Percentiles rank a stretch among this genome's conserved stretches.
These are phyloP conservation scores for Manacus vitellinus DNA, from an alignment of 2,113 vertebrate genomes.

Conservation along the genomic window DNA sequence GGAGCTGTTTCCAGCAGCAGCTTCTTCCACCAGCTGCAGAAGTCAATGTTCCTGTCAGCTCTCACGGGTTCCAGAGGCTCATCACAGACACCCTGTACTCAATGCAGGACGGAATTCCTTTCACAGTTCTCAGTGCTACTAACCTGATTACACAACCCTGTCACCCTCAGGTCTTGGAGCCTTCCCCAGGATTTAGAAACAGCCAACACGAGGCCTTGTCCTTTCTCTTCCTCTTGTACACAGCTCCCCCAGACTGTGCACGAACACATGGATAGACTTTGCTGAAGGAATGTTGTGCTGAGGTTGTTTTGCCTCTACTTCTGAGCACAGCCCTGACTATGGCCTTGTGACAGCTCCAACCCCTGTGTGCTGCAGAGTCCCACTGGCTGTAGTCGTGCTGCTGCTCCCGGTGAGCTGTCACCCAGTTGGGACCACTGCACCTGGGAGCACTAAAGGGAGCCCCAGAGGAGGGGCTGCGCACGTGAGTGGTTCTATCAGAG, in stretches of 20 bases:
- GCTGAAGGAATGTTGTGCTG: accelerated
- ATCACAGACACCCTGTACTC: not conserved
- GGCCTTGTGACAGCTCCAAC: not conserved
- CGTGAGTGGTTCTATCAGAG: not conserved
- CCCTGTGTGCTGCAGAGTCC: accelerated
- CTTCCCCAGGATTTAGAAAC: not conserved
- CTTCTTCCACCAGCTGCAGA: not conserved
- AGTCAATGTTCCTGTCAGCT: not conserved
- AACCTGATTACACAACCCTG: not conserved
- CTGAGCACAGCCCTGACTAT: not conserved
- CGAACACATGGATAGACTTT: accelerated
- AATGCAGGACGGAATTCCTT: not conserved
- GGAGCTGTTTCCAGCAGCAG: not conserved
- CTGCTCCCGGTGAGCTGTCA: not conserved
- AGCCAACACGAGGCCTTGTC: not conserved
- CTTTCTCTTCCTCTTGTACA: not conserved
- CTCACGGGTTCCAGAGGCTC: not conserved
- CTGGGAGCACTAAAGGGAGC: not conserved
- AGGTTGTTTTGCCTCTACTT: not conserved
- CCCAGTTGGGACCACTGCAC: accelerated
- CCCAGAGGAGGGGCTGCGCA: accelerated
- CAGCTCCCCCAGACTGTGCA: not conserved
- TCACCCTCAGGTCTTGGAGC: not conserved
- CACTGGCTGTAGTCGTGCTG: not conserved
- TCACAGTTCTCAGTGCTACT: not conserved